A percentile compares a stretch with the other conserved stretches of the same genome.
Evolutionary conservation across 1,140 invertebrate species (phyloP).

Genomic region (Neotoxoptera formosana): DNA sequence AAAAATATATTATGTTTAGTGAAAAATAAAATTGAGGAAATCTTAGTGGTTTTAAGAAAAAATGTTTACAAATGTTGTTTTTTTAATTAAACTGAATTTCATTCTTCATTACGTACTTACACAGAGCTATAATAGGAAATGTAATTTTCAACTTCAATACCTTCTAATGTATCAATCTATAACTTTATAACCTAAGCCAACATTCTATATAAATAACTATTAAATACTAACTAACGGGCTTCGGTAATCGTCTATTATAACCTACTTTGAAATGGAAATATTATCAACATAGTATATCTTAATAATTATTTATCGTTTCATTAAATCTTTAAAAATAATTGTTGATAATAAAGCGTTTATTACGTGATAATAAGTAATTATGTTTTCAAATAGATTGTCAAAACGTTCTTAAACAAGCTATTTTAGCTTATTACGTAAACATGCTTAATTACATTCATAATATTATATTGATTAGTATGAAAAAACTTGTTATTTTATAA

Average conservation of each 20-base stretch:
- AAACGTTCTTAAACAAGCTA: not conserved
- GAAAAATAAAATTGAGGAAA: too few species aligned
- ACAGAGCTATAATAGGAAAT: not conserved
- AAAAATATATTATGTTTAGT: too few species aligned
- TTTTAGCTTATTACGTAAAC: not conserved
- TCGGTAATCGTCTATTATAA: not conserved
- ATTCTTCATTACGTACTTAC: not conserved
- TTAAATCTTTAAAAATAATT: not conserved
- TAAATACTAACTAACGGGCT: not conserved
- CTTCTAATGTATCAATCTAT: not conserved
- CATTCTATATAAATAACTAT: not conserved
- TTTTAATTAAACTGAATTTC: not conserved
- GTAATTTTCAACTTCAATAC: not conserved
- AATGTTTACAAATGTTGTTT: too few species aligned
- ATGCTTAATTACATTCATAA: not conserved
- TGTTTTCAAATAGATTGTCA: not conserved
- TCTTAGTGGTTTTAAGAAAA: too few species aligned
- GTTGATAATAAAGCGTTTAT: not conserved
- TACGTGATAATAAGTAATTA: not conserved
- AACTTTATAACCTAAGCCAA: not conserved
- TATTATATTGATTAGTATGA: not conserved
- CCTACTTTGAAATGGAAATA: not conserved
- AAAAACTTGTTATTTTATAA: not conserved
- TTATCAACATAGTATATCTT: not conserved
- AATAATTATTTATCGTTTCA: not conserved